Base-by-base conservation (phyloP, 2,888 invertebrate species). In the Eilema sororculum region DNA sequence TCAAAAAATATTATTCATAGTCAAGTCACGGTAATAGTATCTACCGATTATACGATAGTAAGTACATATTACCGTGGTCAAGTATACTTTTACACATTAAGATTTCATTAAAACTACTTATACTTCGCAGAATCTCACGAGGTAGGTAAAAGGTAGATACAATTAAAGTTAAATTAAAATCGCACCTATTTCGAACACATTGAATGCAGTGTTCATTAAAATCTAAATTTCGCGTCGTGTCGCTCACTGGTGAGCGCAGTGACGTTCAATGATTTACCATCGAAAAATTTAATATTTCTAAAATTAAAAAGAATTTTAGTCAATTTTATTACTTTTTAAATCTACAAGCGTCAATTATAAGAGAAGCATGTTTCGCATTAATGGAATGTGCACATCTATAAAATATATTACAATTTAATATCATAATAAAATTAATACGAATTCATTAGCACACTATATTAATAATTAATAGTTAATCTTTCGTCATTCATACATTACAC, bases 391-490 rank as follows among this genome's bases (percentile, higher is more conserved):
- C 87, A 90, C 86, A 86, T 90, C 88, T 91, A 90, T 89, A 90
- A 90, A 90, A 90, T 95, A 94, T 93, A 93, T 92, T 94, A 95
- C 93, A 95, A 89, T 91, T 91, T 89, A 90, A 88, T 89, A 88
- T 87, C 87, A 89, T 90, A 89, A 88, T 92, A 91, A 90, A 93
- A 93, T 93, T 95, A 93, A 91, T 94, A 94, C 90, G 90, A 93
- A 89, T 93, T 93, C 89, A 95, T 95, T 95, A 95, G 95, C 94
- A 95, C 95, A 91, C 95, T 95, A 95, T 85, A 90, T 87, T 93
- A 93, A 92, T 81, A 91, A 93, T 93, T 94, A 94, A 91, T 93
- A 90, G 86, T 92, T 90, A 91, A 92, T 89, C 88, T 82, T 91
- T 87, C 88, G 84, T 84, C 91, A 86, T 84, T 84, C 91, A 90